Conservation (phyloP, 2,888 invertebrate species). For the Himalopsyche kuldschensis region DNA sequence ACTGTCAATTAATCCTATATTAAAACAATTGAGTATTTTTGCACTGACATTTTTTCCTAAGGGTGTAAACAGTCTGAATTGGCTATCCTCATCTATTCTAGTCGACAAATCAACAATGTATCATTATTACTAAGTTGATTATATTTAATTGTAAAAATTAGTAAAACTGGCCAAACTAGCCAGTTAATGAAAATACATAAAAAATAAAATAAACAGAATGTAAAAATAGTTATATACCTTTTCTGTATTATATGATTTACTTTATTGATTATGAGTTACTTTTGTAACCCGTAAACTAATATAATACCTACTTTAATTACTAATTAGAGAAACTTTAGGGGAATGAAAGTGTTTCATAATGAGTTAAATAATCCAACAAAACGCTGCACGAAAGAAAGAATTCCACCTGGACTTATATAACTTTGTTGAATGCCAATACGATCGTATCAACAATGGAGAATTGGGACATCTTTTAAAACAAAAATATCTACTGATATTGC, state of each 20-base stretch:
- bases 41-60: slow-evolving; percentile 18
- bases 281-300: slow-evolving; percentile 7
- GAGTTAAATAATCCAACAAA: neutral
- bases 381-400: neutral
- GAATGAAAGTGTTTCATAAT: neutral
- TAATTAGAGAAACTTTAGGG: neutral
- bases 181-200: slow-evolving; percentile 8
- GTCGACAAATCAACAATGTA: slow-evolving; percentile 50
- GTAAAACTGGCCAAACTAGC: slow-evolving; percentile 31
- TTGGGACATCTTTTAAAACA: no score
- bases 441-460: no score
- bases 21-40: neutral
- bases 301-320: neutral
- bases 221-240: slow-evolving; percentile 20
- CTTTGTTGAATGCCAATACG: no score
- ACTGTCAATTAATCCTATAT: neutral
- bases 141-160: slow-evolving; percentile 21
- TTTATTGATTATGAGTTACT: slow-evolving; percentile 15
- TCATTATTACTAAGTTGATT: slow-evolving; percentile 17
- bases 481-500: no score
- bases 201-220: slow-evolving; percentile 5
- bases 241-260: slow-evolving; percentile 13
- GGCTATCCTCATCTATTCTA: slow-evolving; percentile 60
- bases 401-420: no score
- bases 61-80: slow-evolving; percentile 48